A percentile compares a stretch with the other conserved stretches of the same genome.
Conservation (phyloP, 2,888 invertebrate genomes). For the Diloba caeruleocephala region DNA sequence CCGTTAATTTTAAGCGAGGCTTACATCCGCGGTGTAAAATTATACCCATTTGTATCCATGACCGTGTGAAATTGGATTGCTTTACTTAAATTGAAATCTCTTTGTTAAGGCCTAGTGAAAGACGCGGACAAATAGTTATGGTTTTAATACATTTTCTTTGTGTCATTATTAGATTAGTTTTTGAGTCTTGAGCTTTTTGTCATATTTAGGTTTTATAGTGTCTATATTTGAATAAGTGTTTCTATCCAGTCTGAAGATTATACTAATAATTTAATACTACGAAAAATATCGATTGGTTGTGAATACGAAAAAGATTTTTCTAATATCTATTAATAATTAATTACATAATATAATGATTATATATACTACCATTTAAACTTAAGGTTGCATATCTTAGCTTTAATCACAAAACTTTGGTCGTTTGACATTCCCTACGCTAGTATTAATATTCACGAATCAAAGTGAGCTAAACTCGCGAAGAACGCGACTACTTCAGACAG, state of each 20-base stretch:
- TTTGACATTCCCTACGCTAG: conserved; percentile 48
- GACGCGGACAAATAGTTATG: conserved; percentile 23
- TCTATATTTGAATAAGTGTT: neutral
- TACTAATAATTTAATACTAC: no score
- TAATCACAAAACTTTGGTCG: conserved; percentile 52
- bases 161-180: no score
- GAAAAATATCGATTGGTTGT: no score
- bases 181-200: no score
- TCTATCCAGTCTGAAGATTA: no score
- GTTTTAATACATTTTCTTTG: conserved; percentile 20
- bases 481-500: conserved; percentile 26
- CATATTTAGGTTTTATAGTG: neutral
- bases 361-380: conserved; percentile 21
- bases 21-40: conserved; percentile 61
- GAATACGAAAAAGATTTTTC: no score
- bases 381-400: conserved; percentile 26
- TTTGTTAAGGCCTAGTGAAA: conserved; percentile 52
- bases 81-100: conserved; percentile 75
- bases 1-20: conserved; percentile 56
- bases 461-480: conserved; percentile 24
- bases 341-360: no score
- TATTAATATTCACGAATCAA: conserved; percentile 62
- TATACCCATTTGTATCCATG: conserved; percentile 70
- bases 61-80: conserved; percentile 77
- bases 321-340: no score